Percentiles rank a stretch among this genome's conserved stretches.
phyloP scores from a whole-genome alignment of 2,888 invertebrate genomes.

The Branchellion lobata region DNA sequence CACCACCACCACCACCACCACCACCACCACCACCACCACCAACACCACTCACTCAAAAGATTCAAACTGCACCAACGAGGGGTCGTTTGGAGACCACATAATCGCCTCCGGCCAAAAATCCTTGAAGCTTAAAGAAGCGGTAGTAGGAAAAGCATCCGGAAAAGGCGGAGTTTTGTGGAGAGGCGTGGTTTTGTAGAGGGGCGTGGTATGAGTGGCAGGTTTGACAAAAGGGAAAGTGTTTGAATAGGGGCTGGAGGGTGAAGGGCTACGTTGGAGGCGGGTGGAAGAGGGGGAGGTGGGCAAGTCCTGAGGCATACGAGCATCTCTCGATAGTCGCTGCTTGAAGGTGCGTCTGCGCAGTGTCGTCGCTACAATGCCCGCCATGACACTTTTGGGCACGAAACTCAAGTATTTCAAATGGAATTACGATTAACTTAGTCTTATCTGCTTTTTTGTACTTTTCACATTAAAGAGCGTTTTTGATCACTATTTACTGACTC shows the following conservation, averaged over 20 bases:
- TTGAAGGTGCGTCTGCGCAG: slow-evolving; percentile 52
- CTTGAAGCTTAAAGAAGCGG: slow-evolving; percentile 47
- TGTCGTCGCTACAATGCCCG: slow-evolving; percentile 53
- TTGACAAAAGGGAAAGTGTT: too few relatives aligned
- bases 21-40: too few relatives aligned
- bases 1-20: neutral
- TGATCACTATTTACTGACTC: too few relatives aligned
- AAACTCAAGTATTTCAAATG: too few relatives aligned
- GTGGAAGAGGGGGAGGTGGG: slow-evolving; percentile 49
- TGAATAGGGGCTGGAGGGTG: slow-evolving; percentile 28
- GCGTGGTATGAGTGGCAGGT: slow-evolving; percentile 50
- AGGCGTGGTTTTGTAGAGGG: slow-evolving; percentile 45
- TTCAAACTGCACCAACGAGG: slow-evolving; percentile 50
- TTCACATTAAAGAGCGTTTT: too few relatives aligned
- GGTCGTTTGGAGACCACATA: slow-evolving; percentile 46
- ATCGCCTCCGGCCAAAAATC: slow-evolving; percentile 51
- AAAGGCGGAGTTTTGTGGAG: slow-evolving; percentile 5
- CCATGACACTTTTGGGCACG: slow-evolving; percentile 48
- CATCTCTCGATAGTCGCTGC: slow-evolving; percentile 50
- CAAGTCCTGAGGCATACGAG: slow-evolving; percentile 48
- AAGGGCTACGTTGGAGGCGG: too few relatives aligned
- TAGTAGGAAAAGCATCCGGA: slow-evolving; percentile 25
- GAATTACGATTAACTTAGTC: too few relatives aligned
- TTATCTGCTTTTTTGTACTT: too few relatives aligned
- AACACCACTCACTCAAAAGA: slow-evolving; percentile 52